These are phyloP conservation scores for Sebastes taczanowskii DNA, from an alignment of 2,797 vertebrate genomes.

Conservation along the genomic window DNA sequence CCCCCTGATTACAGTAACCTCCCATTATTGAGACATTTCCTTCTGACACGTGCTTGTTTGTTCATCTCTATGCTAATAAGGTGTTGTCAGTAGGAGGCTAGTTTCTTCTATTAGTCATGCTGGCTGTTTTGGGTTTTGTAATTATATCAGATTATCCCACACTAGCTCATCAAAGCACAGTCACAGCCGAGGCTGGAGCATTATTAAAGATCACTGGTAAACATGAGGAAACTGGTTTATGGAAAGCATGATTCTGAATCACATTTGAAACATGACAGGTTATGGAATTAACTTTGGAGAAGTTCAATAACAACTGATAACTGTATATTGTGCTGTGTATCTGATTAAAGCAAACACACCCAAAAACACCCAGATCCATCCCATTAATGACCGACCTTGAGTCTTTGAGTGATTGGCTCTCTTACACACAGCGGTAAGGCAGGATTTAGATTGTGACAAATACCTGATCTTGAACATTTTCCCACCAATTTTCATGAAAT, in stretches of 20 bases:
- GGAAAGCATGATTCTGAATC: not conserved
- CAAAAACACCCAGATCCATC: not conserved
- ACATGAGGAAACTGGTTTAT: not conserved
- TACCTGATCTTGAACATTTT: not conserved
- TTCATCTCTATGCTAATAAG: conserved; percentile 48
- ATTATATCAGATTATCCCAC: conserved; percentile 43
- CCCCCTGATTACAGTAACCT: conserved; percentile 54
- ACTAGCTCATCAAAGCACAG: conserved; percentile 7
- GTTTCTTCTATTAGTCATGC: conserved; percentile 30
- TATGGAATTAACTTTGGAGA: not conserved
- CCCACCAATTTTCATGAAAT: not conserved
- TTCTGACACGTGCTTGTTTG: conserved; percentile 56
- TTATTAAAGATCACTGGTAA: not conserved
- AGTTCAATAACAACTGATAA: not conserved
- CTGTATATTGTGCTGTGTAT: not conserved
- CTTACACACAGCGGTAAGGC: not conserved
- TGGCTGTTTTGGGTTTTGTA: conserved; percentile 33
- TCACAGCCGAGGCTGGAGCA: not conserved
- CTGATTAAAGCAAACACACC: not conserved
- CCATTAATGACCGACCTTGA: not conserved
- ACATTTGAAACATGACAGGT: not conserved
- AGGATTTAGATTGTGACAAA: not conserved
- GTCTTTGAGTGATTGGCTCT: not conserved
- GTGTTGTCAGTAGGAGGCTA: conserved; percentile 32
- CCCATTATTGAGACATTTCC: conserved; percentile 49